Percentiles rank a stretch among this genome's conserved stretches.
phyloP scores from a whole-genome alignment of 2,888 invertebrate genomes.

The Ashinkailepas kermadecensis region DNA sequence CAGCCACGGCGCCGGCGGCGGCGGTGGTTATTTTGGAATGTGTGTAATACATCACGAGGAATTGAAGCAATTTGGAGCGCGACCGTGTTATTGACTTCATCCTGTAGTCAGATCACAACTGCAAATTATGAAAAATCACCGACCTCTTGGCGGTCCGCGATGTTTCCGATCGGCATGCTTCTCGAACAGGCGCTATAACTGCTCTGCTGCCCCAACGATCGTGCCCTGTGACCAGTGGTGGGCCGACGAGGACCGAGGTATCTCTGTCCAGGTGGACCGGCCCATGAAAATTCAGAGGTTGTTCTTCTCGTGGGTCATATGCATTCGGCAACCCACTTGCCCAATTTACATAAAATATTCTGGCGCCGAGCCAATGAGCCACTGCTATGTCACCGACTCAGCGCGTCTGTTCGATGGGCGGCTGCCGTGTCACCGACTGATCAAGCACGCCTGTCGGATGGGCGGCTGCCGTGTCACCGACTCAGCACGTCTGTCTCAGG shows the following conservation, averaged over 20 bases:
- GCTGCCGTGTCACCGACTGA: too few species aligned
- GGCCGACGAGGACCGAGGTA: too few species aligned
- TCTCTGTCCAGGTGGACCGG: neutral
- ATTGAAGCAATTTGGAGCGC: slow-evolving; percentile 16
- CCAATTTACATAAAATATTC: slow-evolving; percentile 6
- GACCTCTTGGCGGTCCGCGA: neutral
- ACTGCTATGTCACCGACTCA: neutral
- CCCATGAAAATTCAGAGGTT: neutral
- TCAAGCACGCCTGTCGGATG: too few species aligned
- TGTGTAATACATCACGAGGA: slow-evolving; percentile 16
- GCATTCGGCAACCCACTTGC: neutral
- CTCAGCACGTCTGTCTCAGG: too few species aligned
- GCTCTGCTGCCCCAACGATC: too few species aligned
- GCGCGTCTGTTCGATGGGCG: too few species aligned
- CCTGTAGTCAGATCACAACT: neutral
- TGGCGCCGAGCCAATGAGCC: neutral
- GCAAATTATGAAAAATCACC: slow-evolving; percentile 8
- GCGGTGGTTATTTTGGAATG: neutral
- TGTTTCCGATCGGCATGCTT: neutral
- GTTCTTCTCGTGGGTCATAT: neutral
- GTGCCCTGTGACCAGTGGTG: too few species aligned
- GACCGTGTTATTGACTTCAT: slow-evolving; percentile 2
- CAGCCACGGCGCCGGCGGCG: neutral
- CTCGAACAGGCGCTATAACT: too few species aligned
- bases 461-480: too few species aligned